Evolutionary conservation across 2,797 vertebrate genomes (phyloP), one percentile per base, ranked within the genome.

Genomic region (Valencia hispanica): DNA sequence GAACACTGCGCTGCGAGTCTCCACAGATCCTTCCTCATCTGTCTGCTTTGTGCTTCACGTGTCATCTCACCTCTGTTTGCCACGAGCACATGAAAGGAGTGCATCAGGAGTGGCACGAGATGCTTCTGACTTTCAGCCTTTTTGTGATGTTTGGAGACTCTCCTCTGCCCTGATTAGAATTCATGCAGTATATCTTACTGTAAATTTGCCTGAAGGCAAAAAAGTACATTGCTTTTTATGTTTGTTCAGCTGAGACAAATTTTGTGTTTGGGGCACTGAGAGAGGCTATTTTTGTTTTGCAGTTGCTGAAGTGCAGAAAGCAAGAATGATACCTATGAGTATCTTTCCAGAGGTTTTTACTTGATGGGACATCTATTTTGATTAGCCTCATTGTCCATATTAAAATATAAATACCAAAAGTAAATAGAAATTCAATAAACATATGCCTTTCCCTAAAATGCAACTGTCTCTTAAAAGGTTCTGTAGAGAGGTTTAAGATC

Each of bases 1-100:
- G 82, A 90, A 90, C 73, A 92, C 86, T 34, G 39, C 73, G 72
- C 68, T 73, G 74, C 63, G 22, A 43, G 32, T 75, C 74, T 88
- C 83, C 65, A 51, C 81, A 80, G 79, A 82, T 79, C 72, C 71
- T 55, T 72, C 72, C 75, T 78, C 73, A 72, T 50, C 55, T 83
- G 72, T 77, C 66, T 72, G 77, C 69, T 79, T 78, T 79, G 74
- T 79, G 75, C 82, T 79, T 83, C 82, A 77, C 66, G 51, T 77
- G 79, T 84, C 73, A 81, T 78, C 78, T 88, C 70, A 80, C 73
- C 79, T 70, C 43, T 43, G 68, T 78, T 80, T 84, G 77, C 77
- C 76, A 86, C 74, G n/a, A 77, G 66, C 63, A 25, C 34, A 70
- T 50, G 72, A 74, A 87, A 87, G 84, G 43, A 66, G 77, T 71